phyloP scores from a whole-genome alignment of 2,113 vertebrate genomes.

The Meleagris gallopavo region DNA sequence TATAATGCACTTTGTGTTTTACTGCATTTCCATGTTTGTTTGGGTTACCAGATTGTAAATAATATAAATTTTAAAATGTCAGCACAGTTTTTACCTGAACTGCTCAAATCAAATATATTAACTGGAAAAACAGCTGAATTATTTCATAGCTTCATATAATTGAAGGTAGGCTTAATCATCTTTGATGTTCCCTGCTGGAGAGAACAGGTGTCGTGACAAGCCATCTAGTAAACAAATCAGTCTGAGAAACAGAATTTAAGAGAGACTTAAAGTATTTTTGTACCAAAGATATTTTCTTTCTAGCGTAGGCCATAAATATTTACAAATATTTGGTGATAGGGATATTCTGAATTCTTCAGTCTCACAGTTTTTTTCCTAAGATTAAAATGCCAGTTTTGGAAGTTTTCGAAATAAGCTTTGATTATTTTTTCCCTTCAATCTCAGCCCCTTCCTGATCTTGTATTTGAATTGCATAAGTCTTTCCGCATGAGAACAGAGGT shows the following conservation, averaged over 20 bases:
- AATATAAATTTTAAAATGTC: not conserved
- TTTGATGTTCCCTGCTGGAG: not conserved
- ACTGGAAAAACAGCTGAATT: conserved; percentile 27
- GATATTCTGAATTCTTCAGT: not conserved
- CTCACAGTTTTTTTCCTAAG: not conserved
- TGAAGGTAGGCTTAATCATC: not conserved
- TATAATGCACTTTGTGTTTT: not conserved
- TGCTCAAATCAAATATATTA: not conserved
- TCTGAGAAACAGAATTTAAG: not conserved
- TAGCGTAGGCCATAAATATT: not conserved
- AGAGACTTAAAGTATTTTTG: not conserved
- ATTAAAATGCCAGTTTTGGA: conserved; percentile 26
- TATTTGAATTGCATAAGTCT: not conserved
- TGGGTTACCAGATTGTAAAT: conserved; percentile 11
- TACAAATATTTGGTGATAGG: not conserved
- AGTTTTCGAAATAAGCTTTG: conserved; percentile 35
- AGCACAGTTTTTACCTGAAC: conserved; percentile 31
- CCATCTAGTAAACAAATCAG: not conserved
- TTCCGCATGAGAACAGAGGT: conserved; percentile 2
- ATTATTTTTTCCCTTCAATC: not conserved
- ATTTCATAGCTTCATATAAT: not conserved
- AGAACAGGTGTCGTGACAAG: not conserved
- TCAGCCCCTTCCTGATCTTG: not conserved
- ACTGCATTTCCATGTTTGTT: conserved; percentile 19
- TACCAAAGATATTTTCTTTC: not conserved